Evolutionary conservation across 2,888 invertebrate species (phyloP), one percentile per base, ranked within the genome.

Genomic region (Hirudinaria manillensis): DNA sequence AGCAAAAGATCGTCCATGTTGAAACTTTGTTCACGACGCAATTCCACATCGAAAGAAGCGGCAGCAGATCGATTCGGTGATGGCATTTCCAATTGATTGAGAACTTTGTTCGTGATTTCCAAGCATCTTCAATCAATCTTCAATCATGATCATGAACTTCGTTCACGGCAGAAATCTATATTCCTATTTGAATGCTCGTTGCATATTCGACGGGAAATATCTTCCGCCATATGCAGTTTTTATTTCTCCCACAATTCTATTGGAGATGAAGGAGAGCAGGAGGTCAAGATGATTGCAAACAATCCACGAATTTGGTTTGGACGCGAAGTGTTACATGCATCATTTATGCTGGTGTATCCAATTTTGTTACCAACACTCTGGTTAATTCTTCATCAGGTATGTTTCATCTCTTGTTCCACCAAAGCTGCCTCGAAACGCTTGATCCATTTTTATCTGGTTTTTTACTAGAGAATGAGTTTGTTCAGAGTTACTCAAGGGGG

Each of bases 171-270:
- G 66, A 19, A 53, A 27, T 65, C 66, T 53, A 21, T 53, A 13
- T 53, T 21, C 53, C 13, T 53, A 53, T 16, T 53, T 53, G 53
- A 16, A 53, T 53, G 13, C 21, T 53, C 53, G 21, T 53, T 53
- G 53, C 53, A 21, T 53, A 53, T 53, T 53, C 34, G 34, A 68
- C 34, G 68, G 68, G 34, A 68, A 68, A 13, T 29, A 16, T 53
- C 53, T 13, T 32, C 68, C 10, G 68, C 16, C 27, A 32, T 68
- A 10, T 68, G 27, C n/a, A 16, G 24, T 16, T n/a, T 65, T 16
- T 16, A 13, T 65, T 65, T 65, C 27, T 65, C 21, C 53, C 53
- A 53, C 65, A n/a, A 13, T 65, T 67, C 36, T 67, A 24, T 67
- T 27, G 7, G n/a, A n/a, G n/a, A n/a, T n/a, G n/a, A n/a, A n/a